phyloP scores from a whole-genome alignment of 2,113 vertebrate genomes.

The Capreolus pygargus region DNA sequence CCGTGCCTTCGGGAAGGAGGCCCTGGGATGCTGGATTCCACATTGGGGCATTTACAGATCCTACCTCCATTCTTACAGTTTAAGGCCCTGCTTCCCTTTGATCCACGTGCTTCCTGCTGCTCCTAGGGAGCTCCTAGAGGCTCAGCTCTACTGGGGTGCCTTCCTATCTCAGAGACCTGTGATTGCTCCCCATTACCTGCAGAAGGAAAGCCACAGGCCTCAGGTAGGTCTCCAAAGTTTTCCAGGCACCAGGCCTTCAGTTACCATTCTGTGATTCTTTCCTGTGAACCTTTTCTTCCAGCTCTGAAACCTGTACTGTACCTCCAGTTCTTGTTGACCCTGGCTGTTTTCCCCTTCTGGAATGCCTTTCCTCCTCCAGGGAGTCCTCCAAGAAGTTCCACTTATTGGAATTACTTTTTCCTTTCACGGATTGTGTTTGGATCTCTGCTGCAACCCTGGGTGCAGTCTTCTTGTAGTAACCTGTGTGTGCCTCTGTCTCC shows the following conservation, averaged over 20 bases:
- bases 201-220: background rate
- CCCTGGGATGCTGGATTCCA: background rate
- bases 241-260: background rate
- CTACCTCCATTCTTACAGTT: accelerated
- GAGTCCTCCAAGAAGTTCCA: background rate
- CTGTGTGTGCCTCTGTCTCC: background rate
- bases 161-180: background rate
- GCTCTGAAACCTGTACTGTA: background rate
- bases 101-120: background rate
- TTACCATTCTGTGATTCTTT: background rate
- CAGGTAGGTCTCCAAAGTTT: background rate
- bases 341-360: background rate
- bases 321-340: background rate
- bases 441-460: background rate
- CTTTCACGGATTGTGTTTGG: background rate
- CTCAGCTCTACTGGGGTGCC: background rate
- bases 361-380: background rate
- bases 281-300: background rate
- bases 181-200: background rate
- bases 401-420: background rate
- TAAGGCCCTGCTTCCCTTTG: background rate
- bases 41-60: accelerated
- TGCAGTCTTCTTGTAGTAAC: background rate
- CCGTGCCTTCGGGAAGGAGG: background rate
- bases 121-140: too few species aligned